phyloP scores from a whole-genome alignment of 2,888 invertebrate species.

The Gordius sp. region DNA sequence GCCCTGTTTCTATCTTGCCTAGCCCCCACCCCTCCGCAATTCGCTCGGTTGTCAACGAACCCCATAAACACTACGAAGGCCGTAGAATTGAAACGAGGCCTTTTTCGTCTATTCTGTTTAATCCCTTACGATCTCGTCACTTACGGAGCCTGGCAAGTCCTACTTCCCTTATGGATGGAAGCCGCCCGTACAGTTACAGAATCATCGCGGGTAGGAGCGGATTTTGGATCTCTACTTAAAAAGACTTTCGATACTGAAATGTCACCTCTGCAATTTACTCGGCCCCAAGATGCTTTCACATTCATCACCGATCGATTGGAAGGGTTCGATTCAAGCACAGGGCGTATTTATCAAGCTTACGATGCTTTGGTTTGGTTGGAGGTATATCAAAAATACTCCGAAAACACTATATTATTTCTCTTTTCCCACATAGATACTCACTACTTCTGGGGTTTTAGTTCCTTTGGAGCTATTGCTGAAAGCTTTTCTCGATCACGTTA shows the following conservation, averaged over 20 bases:
- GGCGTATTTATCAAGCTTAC: not conserved
- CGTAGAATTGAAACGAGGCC: too few species aligned
- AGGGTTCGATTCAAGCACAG: not conserved
- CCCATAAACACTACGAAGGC: too few species aligned
- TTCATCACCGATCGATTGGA: slow-evolving; percentile 9
- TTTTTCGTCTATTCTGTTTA: slow-evolving; percentile 68
- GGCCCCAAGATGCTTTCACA: not conserved
- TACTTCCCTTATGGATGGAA: slow-evolving; percentile 98
- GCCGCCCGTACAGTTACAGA: slow-evolving; percentile 39
- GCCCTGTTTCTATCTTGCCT: slow-evolving; percentile 1
- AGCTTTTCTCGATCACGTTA: too few species aligned
- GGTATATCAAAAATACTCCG: too few species aligned
- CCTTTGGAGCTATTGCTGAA: too few species aligned
- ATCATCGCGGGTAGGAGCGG: not conserved
- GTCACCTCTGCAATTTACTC: slow-evolving; percentile 40
- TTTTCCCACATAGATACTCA: too few species aligned
- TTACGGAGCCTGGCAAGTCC: slow-evolving; percentile 69
- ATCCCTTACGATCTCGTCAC: slow-evolving; percentile 92
- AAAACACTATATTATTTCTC: too few species aligned
- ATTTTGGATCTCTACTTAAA: slow-evolving; percentile 31
- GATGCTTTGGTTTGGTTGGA: slow-evolving; percentile 3
- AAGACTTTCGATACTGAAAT: slow-evolving; percentile 89
- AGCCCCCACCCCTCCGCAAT: not conserved
- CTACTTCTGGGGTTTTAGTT: too few species aligned
- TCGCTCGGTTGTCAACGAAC: too few species aligned